Conservation (phyloP, 2,797 vertebrate species). For the Esox lucius region DNA sequence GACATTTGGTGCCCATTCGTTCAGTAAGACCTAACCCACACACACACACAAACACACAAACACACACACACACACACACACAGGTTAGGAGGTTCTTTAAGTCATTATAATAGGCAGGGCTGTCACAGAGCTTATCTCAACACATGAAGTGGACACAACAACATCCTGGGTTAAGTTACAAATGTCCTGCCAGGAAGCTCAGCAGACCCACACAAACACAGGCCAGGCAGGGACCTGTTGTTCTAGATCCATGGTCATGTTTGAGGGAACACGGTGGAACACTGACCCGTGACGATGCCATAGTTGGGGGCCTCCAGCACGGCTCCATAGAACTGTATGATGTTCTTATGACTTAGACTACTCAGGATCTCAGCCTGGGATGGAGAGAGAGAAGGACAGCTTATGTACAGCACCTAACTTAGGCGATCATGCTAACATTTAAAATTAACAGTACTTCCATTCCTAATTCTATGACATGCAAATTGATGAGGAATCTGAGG, state of each 20-base stretch:
- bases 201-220: slow-evolving; percentile 48
- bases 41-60: slow-evolving; percentile 15
- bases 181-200: slow-evolving; percentile 65
- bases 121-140: slow-evolving; percentile 41
- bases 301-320: slow-evolving; percentile 96
- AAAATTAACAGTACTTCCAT: not conserved
- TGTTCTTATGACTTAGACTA: slow-evolving; percentile 97
- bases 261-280: slow-evolving; percentile 23
- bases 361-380: slow-evolving; percentile 96
- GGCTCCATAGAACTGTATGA: slow-evolving; percentile 98
- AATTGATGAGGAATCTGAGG: not conserved
- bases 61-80: slow-evolving; percentile 13
- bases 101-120: not conserved
- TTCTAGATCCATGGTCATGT: slow-evolving; percentile 8
- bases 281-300: slow-evolving; percentile 95
- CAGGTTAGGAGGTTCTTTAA: slow-evolving; percentile 6
- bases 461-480: not conserved
- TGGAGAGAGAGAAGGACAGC: slow-evolving; percentile 9
- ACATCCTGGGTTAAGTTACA: slow-evolving; percentile 61
- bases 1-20: too few species aligned
- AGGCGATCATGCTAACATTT: not conserved
- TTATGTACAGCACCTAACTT: not conserved
- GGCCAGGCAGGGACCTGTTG: slow-evolving; percentile 3
- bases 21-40: too few species aligned
- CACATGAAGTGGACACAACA: slow-evolving; percentile 45